phyloP scores from a whole-genome alignment of 2,797 vertebrate species.

The Toxotes lorentzi region DNA sequence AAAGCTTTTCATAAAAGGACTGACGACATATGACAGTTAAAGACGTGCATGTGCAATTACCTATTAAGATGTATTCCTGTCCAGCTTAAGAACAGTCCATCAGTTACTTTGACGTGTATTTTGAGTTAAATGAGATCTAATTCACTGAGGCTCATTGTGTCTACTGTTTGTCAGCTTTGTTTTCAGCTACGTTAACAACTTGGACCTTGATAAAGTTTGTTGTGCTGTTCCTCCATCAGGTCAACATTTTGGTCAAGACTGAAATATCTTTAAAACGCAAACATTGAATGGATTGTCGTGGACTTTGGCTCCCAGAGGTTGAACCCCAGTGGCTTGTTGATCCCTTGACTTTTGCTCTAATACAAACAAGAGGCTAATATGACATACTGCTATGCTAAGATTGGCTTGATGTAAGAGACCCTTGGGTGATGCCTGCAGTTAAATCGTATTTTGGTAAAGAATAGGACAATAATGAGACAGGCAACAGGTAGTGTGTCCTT shows the following conservation, averaged over 20 bases:
- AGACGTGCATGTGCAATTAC: slow-evolving; percentile 35
- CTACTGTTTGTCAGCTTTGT: neutral
- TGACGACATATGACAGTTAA: slow-evolving; percentile 47
- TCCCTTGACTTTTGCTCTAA: no score
- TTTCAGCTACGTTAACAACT: neutral
- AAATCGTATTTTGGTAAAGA: no score
- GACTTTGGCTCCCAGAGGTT: no score
- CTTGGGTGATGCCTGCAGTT: no score
- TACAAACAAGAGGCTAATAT: no score
- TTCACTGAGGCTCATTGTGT: neutral
- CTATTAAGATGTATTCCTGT: slow-evolving; percentile 32
- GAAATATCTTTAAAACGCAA: neutral
- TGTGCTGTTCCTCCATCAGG: neutral
- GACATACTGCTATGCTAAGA: neutral
- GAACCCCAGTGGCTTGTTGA: no score
- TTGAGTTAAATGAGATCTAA: slow-evolving; percentile 22
- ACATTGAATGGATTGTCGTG: no score
- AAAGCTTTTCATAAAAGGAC: slow-evolving; percentile 48
- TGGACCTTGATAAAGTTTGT: neutral
- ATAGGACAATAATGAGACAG: no score
- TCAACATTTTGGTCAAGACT: neutral
- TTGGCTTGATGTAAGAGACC: neutral
- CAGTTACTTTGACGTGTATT: slow-evolving; percentile 34
- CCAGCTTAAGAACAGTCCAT: slow-evolving; percentile 12
- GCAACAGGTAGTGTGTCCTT: no score